Evolutionary conservation across 1,140 invertebrate species (phyloP), one percentile per base, ranked within the genome.

Genomic region (Macrobrachium nipponense): DNA sequence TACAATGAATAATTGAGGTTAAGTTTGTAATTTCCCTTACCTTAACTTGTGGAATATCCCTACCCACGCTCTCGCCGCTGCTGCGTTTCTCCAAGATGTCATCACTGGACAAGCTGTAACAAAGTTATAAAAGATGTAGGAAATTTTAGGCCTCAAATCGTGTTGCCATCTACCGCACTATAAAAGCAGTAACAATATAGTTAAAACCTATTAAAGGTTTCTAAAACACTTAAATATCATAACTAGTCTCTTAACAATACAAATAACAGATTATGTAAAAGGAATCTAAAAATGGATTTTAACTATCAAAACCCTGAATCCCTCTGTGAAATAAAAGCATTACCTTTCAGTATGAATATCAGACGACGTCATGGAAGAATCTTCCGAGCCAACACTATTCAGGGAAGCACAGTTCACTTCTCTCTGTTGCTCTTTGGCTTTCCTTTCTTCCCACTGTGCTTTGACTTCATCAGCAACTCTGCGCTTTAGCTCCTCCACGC

Each of bases 391-490:
- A 2, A 95, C 91, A 66, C 94, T 95, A 89, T 94, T 95, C 75
- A 95, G 93, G 85, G 94, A 95, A 75, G 93, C 92, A 90, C 94
- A 95, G 91, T 95, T 95, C 90, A 93, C 92, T 89, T 93, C 93
- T 76, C 94, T 91, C 61, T 88, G 81, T n/a, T 88, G 81, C 14
- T 80, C 87, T 59, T 85, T 84, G 10, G 81, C 87, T 68, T 88
- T 88, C 86, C 91, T 90, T 73, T 95, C 94, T 90, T 96, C 95
- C 96, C 96, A 97, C 89, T 96, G 94, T 12, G 94, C 94, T 70
- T 95, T 94, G 1, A 97, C 97, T 91, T 98, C 96, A 90, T 97
- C 95, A 90, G 97, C 96, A 0, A 96, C 96, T 82, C 96, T 92
- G 82, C 95, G 93, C 90, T 97, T 97, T 70, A 98, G 91, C 90